Percentiles rank a stretch among this genome's conserved stretches.
Evolutionary conservation across 1,140 invertebrate species (phyloP).

Genomic region (Drosophila mauritiana): DNA sequence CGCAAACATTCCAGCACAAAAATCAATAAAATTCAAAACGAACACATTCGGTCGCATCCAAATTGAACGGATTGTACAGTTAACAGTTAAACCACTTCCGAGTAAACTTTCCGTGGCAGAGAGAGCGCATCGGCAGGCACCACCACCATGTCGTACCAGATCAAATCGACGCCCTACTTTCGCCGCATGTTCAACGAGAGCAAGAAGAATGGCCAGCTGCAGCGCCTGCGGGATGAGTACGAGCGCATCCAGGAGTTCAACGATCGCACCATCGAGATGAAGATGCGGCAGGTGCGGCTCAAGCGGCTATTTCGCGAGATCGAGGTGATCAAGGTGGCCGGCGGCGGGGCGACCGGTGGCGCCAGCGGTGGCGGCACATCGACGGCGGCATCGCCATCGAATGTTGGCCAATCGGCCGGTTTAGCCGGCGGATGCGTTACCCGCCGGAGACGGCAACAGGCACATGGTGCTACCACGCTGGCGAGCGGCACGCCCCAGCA

Average conservation of each 20-base stretch:
- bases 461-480: neutral
- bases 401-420: too few species aligned
- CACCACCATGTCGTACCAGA: constrained; percentile 68
- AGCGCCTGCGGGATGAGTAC: constrained; percentile 71
- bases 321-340: constrained; percentile 67
- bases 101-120: too few species aligned
- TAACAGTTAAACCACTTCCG: too few species aligned
- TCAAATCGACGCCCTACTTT: constrained; percentile 74
- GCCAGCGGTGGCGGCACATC: too few species aligned
- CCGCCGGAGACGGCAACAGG: neutral
- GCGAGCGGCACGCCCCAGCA: constrained; percentile 8
- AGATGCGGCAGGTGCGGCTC: constrained; percentile 76
- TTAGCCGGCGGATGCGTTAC: neutral
- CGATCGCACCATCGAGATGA: constrained; percentile 75
- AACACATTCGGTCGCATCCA: too few species aligned
- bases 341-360: neutral
- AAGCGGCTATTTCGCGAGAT: constrained; percentile 75
- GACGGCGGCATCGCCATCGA: too few species aligned
- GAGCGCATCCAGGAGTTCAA: constrained; percentile 78
- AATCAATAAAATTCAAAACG: constrained; percentile 3
- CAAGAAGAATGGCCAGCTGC: constrained; percentile 71
- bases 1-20: constrained; percentile 23
- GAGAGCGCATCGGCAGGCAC: too few species aligned
- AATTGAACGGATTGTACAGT: too few species aligned
- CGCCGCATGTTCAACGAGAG: constrained; percentile 73